Conservation (phyloP, 2,888 invertebrate species). For the Anagyrus pseudococci region DNA sequence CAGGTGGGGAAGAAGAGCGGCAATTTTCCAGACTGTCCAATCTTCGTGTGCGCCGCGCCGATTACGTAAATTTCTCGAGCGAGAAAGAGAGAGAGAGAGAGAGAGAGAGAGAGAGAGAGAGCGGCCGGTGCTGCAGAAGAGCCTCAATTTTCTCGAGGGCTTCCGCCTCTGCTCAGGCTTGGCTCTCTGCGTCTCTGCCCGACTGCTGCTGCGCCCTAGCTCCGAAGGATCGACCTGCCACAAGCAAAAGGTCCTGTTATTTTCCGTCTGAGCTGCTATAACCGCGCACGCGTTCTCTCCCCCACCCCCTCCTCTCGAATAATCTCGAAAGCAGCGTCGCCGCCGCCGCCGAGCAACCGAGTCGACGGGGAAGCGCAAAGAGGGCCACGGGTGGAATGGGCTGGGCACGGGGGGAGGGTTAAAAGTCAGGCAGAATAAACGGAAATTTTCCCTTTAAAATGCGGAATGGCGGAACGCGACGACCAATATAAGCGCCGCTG, state of each 20-base stretch:
- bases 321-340: conserved; percentile 48
- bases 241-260: conserved; percentile 59
- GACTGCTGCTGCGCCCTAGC: no score
- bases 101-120: no score
- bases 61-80: conserved; percentile 41
- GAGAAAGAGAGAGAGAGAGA: no score
- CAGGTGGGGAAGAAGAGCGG: conserved; percentile 12
- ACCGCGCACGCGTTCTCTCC: conserved; percentile 41
- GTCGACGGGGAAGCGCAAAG: conserved; percentile 29
- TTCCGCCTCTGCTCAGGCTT: conserved; percentile 30
- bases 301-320: conserved; percentile 49
- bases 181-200: no score
- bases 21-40: conserved; percentile 40
- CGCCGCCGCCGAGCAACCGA: conserved; percentile 27
- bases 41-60: conserved; percentile 25
- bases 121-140: conserved; percentile 17
- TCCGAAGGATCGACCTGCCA: conserved; percentile 54
- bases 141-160: conserved; percentile 40
- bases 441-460: conserved; percentile 61
- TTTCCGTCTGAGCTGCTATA: conserved; percentile 59
- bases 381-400: conserved; percentile 30
- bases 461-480: conserved; percentile 52
- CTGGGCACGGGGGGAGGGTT: conserved; percentile 29
- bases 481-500: conserved; percentile 41
- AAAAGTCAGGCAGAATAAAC: conserved; percentile 52